Evolutionary conservation across 2,113 vertebrate genomes (phyloP).

Genomic region (Raphicerus campestris): DNA sequence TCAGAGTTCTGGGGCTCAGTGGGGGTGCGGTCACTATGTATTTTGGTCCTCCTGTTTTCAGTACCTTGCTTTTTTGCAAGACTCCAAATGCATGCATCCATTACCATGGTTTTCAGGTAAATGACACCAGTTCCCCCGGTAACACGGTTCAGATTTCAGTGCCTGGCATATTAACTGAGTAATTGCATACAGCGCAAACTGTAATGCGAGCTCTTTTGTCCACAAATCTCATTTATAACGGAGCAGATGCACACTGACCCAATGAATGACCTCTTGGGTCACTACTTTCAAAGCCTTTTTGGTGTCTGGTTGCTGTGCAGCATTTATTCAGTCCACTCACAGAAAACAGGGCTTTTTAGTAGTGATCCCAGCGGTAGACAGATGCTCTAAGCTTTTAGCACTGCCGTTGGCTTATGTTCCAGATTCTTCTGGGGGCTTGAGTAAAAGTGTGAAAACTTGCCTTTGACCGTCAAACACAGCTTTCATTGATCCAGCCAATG

Average conservation of each 20-base stretch:
- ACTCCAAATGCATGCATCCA: neutral
- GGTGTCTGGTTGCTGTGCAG: neutral
- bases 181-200: neutral
- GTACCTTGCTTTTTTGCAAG: neutral
- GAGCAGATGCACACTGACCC: neutral
- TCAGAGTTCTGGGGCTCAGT: neutral
- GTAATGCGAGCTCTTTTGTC: neutral
- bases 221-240: neutral
- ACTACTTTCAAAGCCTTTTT: neutral
- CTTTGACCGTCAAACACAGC: neutral
- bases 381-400: neutral
- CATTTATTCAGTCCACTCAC: neutral
- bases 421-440: neutral
- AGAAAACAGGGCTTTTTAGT: neutral
- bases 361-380: neutral
- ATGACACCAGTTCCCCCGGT: neutral
- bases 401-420: neutral
- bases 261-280: too few relatives aligned
- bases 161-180: neutral
- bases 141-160: neutral
- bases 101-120: neutral
- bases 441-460: neutral
- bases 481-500: neutral
- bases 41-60: neutral
- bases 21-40: too few relatives aligned